These are phyloP conservation scores for Lepidotrigona ventralis DNA, from an alignment of 1,140 invertebrate genomes.

Conservation along the genomic window DNA sequence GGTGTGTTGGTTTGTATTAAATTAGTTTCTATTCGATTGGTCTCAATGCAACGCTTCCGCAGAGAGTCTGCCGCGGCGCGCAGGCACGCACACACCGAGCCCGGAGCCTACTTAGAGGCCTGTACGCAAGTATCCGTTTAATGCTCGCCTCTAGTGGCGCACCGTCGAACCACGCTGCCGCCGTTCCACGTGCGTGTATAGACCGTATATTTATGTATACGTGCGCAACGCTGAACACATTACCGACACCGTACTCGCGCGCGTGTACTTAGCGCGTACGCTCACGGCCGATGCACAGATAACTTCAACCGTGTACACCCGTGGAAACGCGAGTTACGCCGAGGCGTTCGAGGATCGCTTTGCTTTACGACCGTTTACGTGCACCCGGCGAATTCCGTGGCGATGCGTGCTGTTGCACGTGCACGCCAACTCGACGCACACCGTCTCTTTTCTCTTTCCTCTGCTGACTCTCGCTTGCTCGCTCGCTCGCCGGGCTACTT, in stretches of 20 bases:
- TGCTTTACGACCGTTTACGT: conserved; percentile 65
- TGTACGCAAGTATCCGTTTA: conserved; percentile 65
- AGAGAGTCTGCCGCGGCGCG: conserved; percentile 48
- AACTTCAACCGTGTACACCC: conserved; percentile 45
- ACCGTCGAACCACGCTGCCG: conserved; percentile 30
- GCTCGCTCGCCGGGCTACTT: too few species aligned
- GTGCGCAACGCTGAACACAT: conserved; percentile 43
- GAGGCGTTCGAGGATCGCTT: conserved; percentile 67
- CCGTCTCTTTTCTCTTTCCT: not conserved
- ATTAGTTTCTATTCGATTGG: conserved; percentile 66
- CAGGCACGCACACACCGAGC: conserved; percentile 37
- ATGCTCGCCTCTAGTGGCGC: conserved; percentile 57
- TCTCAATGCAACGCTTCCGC: conserved; percentile 65
- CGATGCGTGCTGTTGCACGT: conserved; percentile 22
- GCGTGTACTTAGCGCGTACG: conserved; percentile 61
- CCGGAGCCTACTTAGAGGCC: conserved; percentile 60
- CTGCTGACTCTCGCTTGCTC: too few species aligned
- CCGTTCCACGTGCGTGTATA: conserved; percentile 17
- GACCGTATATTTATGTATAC: not conserved
- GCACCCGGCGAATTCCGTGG: conserved; percentile 42
- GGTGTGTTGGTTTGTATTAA: conserved; percentile 46
- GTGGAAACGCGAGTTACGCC: conserved; percentile 62
- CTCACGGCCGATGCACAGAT: conserved; percentile 68
- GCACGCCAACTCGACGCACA: not conserved
- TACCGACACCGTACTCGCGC: conserved; percentile 52